Percentiles rank a stretch among this genome's conserved stretches.
Conservation (phyloP, 2,888 invertebrate genomes). For the Spatulosminthurus flaviceps region DNA sequence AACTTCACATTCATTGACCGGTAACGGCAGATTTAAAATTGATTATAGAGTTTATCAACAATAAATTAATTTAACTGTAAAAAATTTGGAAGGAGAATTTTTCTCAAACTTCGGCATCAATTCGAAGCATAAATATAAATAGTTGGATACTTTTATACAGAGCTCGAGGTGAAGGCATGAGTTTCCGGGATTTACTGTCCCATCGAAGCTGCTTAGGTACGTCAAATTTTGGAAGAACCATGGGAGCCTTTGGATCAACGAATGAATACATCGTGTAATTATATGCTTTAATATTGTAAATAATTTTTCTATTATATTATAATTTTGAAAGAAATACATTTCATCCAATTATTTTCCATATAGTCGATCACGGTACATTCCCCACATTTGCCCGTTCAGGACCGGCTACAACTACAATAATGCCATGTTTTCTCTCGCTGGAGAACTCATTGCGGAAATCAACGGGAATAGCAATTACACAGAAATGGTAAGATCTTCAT, state of each 20-base stretch:
- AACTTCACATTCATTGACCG: constrained; percentile 54
- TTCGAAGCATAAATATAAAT: too few species aligned
- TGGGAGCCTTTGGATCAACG: constrained; percentile 41
- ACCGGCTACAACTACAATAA: constrained; percentile 53
- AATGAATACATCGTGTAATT: constrained; percentile 52
- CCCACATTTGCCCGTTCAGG: constrained; percentile 49
- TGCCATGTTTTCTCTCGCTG: constrained; percentile 50
- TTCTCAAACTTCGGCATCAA: too few species aligned
- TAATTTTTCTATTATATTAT: too few species aligned
- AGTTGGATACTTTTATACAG: too few species aligned
- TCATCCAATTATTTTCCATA: not conserved
- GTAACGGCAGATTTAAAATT: constrained; percentile 40
- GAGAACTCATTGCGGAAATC: constrained; percentile 47
- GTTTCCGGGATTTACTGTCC: constrained; percentile 56
- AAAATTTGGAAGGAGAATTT: not conserved
- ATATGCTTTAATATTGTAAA: too few species aligned
- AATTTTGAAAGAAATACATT: too few species aligned
- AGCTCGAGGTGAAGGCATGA: constrained; percentile 51
- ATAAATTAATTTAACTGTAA: not conserved
- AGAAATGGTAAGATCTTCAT: constrained; percentile 49
- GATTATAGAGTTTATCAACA: not conserved
- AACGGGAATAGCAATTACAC: constrained; percentile 33
- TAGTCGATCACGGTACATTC: constrained; percentile 50
- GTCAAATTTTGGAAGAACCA: constrained; percentile 35
- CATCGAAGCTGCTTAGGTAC: constrained; percentile 51